Evolutionary conservation across 2,113 vertebrate genomes (phyloP).

Genomic region (Embiotoca jacksoni): DNA sequence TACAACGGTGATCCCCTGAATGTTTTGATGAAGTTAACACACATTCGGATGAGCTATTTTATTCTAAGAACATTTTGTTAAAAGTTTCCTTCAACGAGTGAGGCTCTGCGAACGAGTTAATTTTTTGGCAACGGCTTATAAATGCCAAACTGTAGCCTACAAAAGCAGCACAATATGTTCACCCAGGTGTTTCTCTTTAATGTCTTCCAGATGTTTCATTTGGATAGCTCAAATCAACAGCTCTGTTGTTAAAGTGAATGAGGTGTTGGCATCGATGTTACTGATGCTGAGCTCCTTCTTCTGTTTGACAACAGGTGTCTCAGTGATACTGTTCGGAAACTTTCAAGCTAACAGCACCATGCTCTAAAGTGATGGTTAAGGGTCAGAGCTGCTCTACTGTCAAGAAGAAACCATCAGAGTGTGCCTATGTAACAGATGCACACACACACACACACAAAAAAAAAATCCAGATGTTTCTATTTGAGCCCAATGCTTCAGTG

Average conservation of each 20-base stretch:
- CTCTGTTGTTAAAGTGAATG: constrained; percentile 35
- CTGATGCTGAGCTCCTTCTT: constrained; percentile 8
- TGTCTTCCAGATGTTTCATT: constrained; percentile 68
- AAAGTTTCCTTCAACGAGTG: constrained; percentile 23
- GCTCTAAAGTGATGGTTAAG: neutral
- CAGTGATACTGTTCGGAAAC: neutral
- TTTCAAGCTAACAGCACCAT: neutral
- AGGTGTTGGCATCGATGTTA: constrained; percentile 9
- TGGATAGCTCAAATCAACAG: constrained; percentile 43
- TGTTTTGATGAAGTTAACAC: neutral
- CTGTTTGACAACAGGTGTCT: constrained; percentile 29
- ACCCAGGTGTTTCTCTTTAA: constrained; percentile 18
- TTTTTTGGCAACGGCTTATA: constrained; percentile 28
- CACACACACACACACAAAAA: neutral
- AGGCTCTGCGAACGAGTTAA: neutral
- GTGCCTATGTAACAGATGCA: neutral
- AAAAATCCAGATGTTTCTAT: constrained; percentile 53
- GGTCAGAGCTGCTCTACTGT: neutral
- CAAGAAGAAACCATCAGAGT: neutral
- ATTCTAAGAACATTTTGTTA: constrained; percentile 10
- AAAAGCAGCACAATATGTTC: constrained; percentile 13
- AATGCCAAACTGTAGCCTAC: constrained; percentile 14
- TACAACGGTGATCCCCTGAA: neutral
- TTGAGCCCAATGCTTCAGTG: constrained; percentile 16
- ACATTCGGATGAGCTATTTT: neutral